Evolutionary conservation across 2,797 vertebrate genomes (phyloP).

Genomic region (Clamator glandarius): DNA sequence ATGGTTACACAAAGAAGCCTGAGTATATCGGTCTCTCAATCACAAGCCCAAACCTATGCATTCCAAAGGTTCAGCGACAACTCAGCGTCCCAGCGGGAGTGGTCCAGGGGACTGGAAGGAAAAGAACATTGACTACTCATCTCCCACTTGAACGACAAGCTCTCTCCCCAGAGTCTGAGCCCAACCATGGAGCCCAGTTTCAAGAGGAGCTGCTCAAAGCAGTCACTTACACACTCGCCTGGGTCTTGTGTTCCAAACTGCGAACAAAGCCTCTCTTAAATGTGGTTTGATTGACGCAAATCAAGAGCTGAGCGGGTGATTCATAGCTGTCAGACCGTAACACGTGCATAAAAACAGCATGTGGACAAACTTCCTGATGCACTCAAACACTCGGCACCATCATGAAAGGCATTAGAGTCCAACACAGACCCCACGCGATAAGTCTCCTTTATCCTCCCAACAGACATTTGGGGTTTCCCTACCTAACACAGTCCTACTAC

Average conservation of each 20-base stretch:
- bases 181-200: not conserved
- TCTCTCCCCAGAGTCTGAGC: not conserved
- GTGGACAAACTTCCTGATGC: not conserved
- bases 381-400: not conserved
- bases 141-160: not conserved
- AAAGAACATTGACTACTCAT: not conserved
- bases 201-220: constrained; percentile 13
- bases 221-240: not conserved
- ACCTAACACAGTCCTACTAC: not conserved
- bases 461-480: not conserved
- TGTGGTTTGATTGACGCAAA: constrained; percentile 79
- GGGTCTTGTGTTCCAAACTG: constrained; percentile 11
- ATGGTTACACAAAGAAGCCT: not conserved
- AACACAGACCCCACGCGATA: fast-evolving
- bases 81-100: not conserved
- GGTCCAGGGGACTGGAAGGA: not conserved
- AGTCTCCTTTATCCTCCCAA: too few relatives aligned
- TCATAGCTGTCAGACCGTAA: constrained; percentile 51
- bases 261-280: constrained; percentile 65
- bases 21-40: fast-evolving
- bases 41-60: not conserved
- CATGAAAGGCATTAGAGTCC: fast-evolving
- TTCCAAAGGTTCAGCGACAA: not conserved
- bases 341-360: not conserved
- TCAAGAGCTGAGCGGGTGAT: constrained; percentile 64